phyloP scores from a whole-genome alignment of 2,113 vertebrate species.

The Candoia aspera region DNA sequence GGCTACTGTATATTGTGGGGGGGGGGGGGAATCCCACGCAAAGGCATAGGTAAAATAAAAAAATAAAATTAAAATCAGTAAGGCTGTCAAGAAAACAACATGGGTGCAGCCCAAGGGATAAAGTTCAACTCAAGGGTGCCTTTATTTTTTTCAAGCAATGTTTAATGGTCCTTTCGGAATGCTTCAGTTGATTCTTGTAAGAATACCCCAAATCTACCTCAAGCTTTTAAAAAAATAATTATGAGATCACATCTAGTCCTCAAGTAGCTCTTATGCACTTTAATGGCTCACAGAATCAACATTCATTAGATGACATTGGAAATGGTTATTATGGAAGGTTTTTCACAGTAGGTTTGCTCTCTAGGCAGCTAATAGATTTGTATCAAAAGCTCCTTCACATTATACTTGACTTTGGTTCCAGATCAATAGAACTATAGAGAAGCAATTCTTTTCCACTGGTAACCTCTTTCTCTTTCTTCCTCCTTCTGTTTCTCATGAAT shows the following conservation, averaged over 20 bases:
- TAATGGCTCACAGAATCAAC: background rate
- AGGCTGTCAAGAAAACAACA: too few relatives aligned
- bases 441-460: too few relatives aligned
- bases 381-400: background rate
- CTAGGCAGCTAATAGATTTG: background rate
- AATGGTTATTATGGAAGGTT: background rate
- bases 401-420: background rate
- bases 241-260: background rate
- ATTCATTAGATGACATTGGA: background rate
- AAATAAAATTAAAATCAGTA: too few relatives aligned
- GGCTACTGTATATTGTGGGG: too few relatives aligned
- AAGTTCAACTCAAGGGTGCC: too few relatives aligned
- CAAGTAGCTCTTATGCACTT: background rate
- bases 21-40: too few relatives aligned
- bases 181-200: background rate
- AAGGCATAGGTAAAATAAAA: too few relatives aligned
- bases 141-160: too few relatives aligned
- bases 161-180: background rate
- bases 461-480: background rate
- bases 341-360: background rate
- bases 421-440: background rate
- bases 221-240: too few relatives aligned
- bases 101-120: too few relatives aligned
- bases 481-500: background rate
- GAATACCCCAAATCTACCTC: background rate